Percentiles rank a stretch among this genome's conserved stretches.
phyloP scores from a whole-genome alignment of 2,888 invertebrate genomes.

The Quadroppia sp. region DNA sequence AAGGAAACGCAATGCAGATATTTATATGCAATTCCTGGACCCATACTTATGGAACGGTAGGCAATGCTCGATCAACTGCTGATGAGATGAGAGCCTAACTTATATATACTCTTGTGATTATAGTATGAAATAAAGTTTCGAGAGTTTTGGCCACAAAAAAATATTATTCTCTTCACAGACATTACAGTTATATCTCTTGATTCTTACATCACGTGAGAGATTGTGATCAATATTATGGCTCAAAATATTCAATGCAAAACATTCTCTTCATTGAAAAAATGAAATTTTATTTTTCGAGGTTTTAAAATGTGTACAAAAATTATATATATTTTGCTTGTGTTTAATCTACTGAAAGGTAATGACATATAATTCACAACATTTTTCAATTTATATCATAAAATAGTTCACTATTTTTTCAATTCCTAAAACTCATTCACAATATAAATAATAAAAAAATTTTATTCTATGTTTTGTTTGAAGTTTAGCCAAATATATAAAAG shows the following conservation, averaged over 20 bases:
- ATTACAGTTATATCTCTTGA: not conserved
- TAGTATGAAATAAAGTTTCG: not conserved
- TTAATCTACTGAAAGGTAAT: slow-evolving; percentile 30
- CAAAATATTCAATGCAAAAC: slow-evolving; percentile 15
- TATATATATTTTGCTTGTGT: not conserved
- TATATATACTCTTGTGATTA: not conserved
- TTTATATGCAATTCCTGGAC: slow-evolving; percentile 21
- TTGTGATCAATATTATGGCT: slow-evolving; percentile 27
- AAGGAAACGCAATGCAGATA: slow-evolving; percentile 20
- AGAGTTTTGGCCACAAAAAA: not conserved
- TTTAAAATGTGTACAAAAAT: not conserved
- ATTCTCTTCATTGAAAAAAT: not conserved
- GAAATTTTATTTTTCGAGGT: not conserved
- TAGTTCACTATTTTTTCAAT: not conserved
- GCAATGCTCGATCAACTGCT: slow-evolving; percentile 18
- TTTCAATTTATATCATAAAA: not conserved
- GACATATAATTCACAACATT: slow-evolving; percentile 4
- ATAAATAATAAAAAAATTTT: too few species aligned
- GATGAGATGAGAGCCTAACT: slow-evolving; percentile 4
- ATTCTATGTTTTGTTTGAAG: not conserved
- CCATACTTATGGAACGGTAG: slow-evolving; percentile 4
- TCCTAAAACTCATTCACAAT: too few species aligned
- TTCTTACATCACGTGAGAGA: slow-evolving; percentile 10
- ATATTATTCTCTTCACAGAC: not conserved
- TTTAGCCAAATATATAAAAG: not conserved